Base-by-base conservation (phyloP, 1,140 invertebrate genomes). In the Bemisia tabaci region DNA sequence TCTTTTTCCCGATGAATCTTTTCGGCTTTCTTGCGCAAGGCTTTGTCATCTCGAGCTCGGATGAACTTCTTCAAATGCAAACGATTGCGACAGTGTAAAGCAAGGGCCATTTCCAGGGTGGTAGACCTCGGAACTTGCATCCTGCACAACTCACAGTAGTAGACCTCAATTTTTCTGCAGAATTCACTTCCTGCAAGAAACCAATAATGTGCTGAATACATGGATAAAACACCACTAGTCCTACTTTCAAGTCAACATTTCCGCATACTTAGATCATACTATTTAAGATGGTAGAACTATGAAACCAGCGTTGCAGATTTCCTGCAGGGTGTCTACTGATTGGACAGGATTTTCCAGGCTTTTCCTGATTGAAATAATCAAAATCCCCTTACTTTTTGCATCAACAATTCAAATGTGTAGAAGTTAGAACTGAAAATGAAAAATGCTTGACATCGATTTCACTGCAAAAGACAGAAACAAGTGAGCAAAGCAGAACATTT, bases 91-190 rank as follows among this genome's bases (percentile, higher is more conserved):
- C 73, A 74, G 68, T 74, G 73, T 21, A 63, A 21, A 17, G 68
- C 67, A 5, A 74, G 60, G 1, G 65, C 64, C 22, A 70, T 67
- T 69, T 88, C 82, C 66, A 79, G 77, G 67, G 86, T 85, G 25
- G 84, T 83, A 67, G 79, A 73, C 27, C 84, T 82, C 58, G 83
- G 81, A 65, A 90, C 76, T 75, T 88, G 90, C 71, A 84, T 81
- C 70, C 85, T 84, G 75, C 89, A 91, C 26, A 91, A 73, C 70
- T 89, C 87, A 72, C 89, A 91, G 75, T 77, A 82, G 66, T 79
- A 76, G 65, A 84, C 87, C 75, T 90, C 86, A 23, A 90, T 79
- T 72, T 86, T 84, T 72, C 88, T 88, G 24, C 90, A 85, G 70
- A 84, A 85, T 70, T 91, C 87, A 64, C 82, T 81, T n/a, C 89